These are phyloP conservation scores for rat (Rattus norvegicus) DNA, from an alignment of 2,113 vertebrate species.

Conservation along the genomic window DNA sequence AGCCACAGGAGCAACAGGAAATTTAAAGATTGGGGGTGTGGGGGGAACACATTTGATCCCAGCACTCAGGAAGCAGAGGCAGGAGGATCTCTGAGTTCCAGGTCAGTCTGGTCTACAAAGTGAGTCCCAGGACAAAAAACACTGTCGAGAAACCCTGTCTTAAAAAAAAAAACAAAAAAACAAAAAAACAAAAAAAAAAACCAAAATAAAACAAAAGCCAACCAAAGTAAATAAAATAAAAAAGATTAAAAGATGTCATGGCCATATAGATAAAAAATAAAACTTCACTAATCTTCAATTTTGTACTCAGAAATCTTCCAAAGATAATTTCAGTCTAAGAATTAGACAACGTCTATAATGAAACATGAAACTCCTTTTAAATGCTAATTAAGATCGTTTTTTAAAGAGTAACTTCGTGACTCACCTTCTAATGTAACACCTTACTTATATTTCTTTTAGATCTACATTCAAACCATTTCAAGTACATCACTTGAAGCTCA, in stretches of 20 bases:
- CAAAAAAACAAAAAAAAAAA: no score
- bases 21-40: not conserved
- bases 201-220: not conserved
- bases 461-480: constrained; percentile 30
- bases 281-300: constrained; percentile 40
- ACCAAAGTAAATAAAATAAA: not conserved
- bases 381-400: constrained; percentile 48
- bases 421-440: constrained; percentile 4
- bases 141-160: not conserved
- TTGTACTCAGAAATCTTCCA: constrained; percentile 60
- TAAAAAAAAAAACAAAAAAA: not conserved
- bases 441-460: not conserved
- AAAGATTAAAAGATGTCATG: constrained; percentile 31
- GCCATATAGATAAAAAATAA: not conserved
- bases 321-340: constrained; percentile 47
- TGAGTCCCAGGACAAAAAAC: not conserved
- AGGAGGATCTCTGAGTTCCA: not conserved
- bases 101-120: not conserved
- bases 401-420: constrained; percentile 1
- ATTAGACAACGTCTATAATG: constrained; percentile 37
- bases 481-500: constrained; percentile 35
- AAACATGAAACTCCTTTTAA: constrained; percentile 41
- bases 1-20: not conserved
- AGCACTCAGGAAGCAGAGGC: not conserved
- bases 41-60: not conserved